Evolutionary conservation across 2,888 invertebrate species (phyloP), one percentile per base, ranked within the genome.

Genomic region (Perithous albicinctus): DNA sequence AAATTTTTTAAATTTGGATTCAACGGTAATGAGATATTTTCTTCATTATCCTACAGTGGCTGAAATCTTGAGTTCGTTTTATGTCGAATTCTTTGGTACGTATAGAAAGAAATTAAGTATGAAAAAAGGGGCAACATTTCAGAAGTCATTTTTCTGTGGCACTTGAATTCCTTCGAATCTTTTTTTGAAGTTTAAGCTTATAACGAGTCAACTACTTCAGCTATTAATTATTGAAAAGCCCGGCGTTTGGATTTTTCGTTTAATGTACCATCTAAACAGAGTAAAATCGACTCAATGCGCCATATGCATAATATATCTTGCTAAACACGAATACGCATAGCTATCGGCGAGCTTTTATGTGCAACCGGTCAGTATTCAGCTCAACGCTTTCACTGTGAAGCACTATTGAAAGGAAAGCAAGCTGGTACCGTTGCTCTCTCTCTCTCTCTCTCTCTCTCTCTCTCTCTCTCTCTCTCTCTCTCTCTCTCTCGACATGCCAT

Each of bases 271-370:
- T 29, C 7, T 29, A 29, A 56, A 56, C 54, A 56, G n/a, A 56
- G 29, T 0, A 56, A 29, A 29, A 12, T n/a, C 2, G 1, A 3
- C 8, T 54, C 1, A 26, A 54, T 10, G 26, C 4, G 26, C n/a
- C 26, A 5, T 46, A 46, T 54, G 26, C 26, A 23, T 54, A 23
- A 29, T 29, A 56, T 56, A 56, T 29, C 29, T 26, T 26, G 29
- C 23, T 23, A 26, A 54, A 15, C 54, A 54, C 26, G 26, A 54
- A 54, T n/a, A 12, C 54, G 54, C 2, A 54, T 5, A 15, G 26
- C 54, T 4, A 26, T 56, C 54, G 54, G 29, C 54, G 54, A 56
- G 54, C 54, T 56, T 56, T 56, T 29, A 56, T 56, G 54, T 26
- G 54, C 54, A 26, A 26, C n/a, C 29, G 54, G 54, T 29, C 54